A percentile compares a stretch with the other conserved stretches of the same genome.
These are phyloP conservation scores for Anguilla japonica DNA, from an alignment of 2,113 vertebrate genomes.

Conservation along the genomic window DNA sequence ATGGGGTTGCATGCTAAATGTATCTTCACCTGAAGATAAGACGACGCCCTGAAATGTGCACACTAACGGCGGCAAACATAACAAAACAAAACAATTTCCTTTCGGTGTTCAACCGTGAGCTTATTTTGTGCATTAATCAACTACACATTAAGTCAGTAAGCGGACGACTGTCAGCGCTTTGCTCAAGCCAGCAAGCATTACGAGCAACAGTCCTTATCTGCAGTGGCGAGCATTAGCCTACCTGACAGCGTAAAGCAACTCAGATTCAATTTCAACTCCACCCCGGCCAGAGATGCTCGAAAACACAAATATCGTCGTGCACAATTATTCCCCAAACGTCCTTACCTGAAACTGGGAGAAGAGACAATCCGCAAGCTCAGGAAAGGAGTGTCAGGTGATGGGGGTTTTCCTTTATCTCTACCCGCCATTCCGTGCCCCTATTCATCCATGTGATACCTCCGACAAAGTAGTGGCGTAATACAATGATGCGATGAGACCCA, in stretches of 20 bases:
- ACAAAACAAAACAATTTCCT: no score
- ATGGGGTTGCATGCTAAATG: not conserved
- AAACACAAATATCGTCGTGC: not conserved
- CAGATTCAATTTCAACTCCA: not conserved
- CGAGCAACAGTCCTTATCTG: conserved; percentile 6
- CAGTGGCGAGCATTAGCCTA: not conserved
- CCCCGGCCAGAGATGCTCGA: not conserved
- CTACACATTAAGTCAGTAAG: not conserved
- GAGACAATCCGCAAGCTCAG: conserved; percentile 76
- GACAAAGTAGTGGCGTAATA: not conserved
- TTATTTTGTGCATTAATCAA: no score
- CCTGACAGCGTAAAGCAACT: not conserved
- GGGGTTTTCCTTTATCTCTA: conserved; percentile 74
- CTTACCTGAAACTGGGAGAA: conserved; percentile 81
- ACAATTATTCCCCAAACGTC: not conserved
- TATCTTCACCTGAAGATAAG: not conserved
- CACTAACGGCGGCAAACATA: no score
- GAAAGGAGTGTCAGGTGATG: conserved; percentile 72
- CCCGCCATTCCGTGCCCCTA: conserved; percentile 78
- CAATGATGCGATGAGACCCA: not conserved
- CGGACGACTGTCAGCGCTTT: not conserved
- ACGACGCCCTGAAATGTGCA: not conserved
- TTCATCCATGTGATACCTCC: conserved; percentile 38
- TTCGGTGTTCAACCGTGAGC: no score
- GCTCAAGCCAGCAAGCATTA: not conserved